Evolutionary conservation across 2,888 invertebrate genomes (phyloP).

Genomic region (Nebria brevicollis): DNA sequence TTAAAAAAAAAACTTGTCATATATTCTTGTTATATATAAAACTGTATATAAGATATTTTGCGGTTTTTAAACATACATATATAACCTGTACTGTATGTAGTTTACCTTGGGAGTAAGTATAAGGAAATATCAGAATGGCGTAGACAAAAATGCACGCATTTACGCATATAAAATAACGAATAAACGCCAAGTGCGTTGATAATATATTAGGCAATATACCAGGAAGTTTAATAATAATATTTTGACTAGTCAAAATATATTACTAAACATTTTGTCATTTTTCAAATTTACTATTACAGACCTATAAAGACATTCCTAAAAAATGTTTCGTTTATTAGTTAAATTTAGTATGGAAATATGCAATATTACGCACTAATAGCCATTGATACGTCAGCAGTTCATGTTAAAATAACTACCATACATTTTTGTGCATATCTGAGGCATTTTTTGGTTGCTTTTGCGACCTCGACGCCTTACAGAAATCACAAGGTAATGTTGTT

Average conservation of each 20-base stretch:
- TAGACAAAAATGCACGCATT: background rate
- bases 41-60: background rate
- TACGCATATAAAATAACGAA: background rate
- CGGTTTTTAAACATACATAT: background rate
- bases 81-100: background rate
- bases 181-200: background rate
- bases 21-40: background rate
- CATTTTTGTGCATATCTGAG: no score
- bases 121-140: background rate
- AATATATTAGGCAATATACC: background rate
- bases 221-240: background rate
- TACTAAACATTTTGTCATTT: background rate
- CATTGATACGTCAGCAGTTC: no score
- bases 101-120: background rate
- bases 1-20: no score
- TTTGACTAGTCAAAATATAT: background rate
- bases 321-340: no score
- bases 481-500: slow-evolving; percentile 11
- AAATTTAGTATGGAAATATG: no score
- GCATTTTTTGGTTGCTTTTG: no score
- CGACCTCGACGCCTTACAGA: background rate
- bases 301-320: no score
- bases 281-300: no score
- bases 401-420: no score
- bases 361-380: no score